These are phyloP conservation scores for Hydraecia micacea DNA, from an alignment of 2,888 invertebrate genomes.

Conservation along the genomic window DNA sequence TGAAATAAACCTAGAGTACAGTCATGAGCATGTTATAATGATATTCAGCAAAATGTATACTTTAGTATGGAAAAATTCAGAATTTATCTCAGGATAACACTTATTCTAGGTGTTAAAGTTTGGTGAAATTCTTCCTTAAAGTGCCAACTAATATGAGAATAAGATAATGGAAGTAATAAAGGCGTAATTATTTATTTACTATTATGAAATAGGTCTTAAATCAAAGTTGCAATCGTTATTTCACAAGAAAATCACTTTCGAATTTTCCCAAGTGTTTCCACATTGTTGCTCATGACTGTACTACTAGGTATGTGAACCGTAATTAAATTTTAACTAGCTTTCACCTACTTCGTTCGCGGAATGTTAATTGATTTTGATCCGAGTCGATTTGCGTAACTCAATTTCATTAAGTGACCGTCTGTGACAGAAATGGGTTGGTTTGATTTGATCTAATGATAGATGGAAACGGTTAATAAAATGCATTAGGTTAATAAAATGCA, in stretches of 20 bases:
- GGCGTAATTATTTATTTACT: too few relatives aligned
- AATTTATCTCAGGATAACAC: too few relatives aligned
- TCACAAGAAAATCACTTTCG: neutral
- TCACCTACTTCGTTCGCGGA: slow-evolving; percentile 51
- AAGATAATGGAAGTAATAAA: too few relatives aligned
- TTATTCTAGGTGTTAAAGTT: too few relatives aligned
- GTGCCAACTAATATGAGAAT: too few relatives aligned
- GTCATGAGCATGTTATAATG: neutral
- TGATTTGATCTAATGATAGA: slow-evolving; percentile 27
- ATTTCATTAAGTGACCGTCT: slow-evolving; percentile 31
- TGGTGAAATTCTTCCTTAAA: too few relatives aligned
- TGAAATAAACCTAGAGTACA: slow-evolving; percentile 57
- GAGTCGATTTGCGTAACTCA: slow-evolving; percentile 38
- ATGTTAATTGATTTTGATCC: slow-evolving; percentile 51
- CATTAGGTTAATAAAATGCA: neutral
- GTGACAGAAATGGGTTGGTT: slow-evolving; percentile 28
- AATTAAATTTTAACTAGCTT: slow-evolving; percentile 58
- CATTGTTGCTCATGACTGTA: slow-evolving; percentile 16
- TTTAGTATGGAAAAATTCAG: too few relatives aligned
- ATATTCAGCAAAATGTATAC: too few relatives aligned
- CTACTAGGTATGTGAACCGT: slow-evolving; percentile 33
- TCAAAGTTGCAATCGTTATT: neutral
- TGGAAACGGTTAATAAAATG: neutral
- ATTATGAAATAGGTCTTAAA: too few relatives aligned
- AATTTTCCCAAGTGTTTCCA: neutral